A percentile compares a stretch with the other conserved stretches of the same genome.
Evolutionary conservation across 2,888 invertebrate genomes (phyloP).

Genomic region (Bellardia bayeri): DNA sequence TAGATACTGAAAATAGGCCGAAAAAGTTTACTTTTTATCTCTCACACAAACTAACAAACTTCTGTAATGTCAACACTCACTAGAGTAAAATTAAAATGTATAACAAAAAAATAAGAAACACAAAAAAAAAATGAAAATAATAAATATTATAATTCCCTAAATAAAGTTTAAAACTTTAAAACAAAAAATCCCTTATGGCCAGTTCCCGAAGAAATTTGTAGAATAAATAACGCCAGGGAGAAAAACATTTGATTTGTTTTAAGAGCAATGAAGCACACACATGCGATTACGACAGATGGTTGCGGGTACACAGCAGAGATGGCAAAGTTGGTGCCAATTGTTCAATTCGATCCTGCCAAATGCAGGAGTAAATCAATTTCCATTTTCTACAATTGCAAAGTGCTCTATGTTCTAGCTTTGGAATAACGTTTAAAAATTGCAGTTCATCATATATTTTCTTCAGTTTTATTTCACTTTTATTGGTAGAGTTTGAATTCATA

Average conservation of each 20-base stretch:
- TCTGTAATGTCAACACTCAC: constrained; percentile 54
- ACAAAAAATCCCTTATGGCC: constrained; percentile 47
- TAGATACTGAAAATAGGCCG: background rate
- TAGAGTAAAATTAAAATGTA: constrained; percentile 33
- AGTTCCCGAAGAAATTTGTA: background rate
- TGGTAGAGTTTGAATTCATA: too few species aligned
- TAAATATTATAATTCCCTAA: constrained; percentile 57
- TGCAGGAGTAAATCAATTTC: too few species aligned
- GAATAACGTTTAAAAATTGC: too few species aligned
- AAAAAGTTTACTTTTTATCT: constrained; percentile 57
- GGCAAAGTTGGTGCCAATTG: too few species aligned
- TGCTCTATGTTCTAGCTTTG: too few species aligned
- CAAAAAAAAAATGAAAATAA: constrained; percentile 26
- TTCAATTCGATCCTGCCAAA: too few species aligned
- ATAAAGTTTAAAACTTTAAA: constrained; percentile 41
- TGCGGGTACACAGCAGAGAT: background rate
- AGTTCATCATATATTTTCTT: too few species aligned
- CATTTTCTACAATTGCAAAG: too few species aligned
- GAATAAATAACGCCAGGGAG: constrained; percentile 2
- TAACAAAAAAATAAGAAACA: background rate
- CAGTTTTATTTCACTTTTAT: too few species aligned
- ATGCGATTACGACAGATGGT: constrained; percentile 35
- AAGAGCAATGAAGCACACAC: constrained; percentile 51
- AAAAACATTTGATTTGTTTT: constrained; percentile 48
- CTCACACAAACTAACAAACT: constrained; percentile 9